Conservation (phyloP, 2,113 vertebrate genomes). For the Phycodurus eques region DNA sequence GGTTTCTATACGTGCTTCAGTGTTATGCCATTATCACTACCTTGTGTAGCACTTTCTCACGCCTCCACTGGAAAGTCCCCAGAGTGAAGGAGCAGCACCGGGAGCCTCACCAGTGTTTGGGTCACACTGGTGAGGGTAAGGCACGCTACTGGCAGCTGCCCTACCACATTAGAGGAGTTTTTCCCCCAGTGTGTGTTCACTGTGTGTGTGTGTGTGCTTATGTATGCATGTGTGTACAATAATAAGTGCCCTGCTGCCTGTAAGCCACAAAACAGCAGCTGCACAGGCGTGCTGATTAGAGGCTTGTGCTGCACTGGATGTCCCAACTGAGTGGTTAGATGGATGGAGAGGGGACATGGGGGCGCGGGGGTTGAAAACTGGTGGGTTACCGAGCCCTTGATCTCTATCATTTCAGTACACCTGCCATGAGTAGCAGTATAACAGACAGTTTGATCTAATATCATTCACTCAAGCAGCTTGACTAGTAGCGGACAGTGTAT, state of each 20-base stretch:
- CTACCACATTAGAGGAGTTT: slow-evolving; percentile 76
- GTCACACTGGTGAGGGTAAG: slow-evolving; percentile 69
- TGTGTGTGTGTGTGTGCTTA: slow-evolving; percentile 36
- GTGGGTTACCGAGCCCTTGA: slow-evolving; percentile 2
- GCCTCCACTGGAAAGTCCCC: slow-evolving; percentile 73
- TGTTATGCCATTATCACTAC: not conserved
- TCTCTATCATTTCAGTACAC: slow-evolving; percentile 16
- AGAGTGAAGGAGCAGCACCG: slow-evolving; percentile 49
- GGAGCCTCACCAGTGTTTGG: slow-evolving; percentile 55
- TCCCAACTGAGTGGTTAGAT: slow-evolving; percentile 59
- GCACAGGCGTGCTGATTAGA: slow-evolving; percentile 75
- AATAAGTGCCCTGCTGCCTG: slow-evolving; percentile 77
- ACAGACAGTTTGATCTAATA: not conserved
- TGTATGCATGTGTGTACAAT: slow-evolving; percentile 63
- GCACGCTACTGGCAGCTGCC: slow-evolving; percentile 77
- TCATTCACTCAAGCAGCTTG: not conserved
- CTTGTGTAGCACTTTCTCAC: slow-evolving; percentile 21
- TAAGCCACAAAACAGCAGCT: slow-evolving; percentile 74
- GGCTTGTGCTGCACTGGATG: slow-evolving; percentile 67
- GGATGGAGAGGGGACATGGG: slow-evolving; percentile 35
- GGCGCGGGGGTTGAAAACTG: slow-evolving; percentile 30
- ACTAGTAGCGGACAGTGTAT: not conserved
- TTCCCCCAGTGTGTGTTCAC: slow-evolving; percentile 38
- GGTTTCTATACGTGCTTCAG: not conserved
- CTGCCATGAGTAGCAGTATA: slow-evolving; percentile 16